Percentiles rank a stretch among this genome's conserved stretches.
Conservation (phyloP, 1,140 invertebrate genomes). For the Ceratina calcarata region DNA sequence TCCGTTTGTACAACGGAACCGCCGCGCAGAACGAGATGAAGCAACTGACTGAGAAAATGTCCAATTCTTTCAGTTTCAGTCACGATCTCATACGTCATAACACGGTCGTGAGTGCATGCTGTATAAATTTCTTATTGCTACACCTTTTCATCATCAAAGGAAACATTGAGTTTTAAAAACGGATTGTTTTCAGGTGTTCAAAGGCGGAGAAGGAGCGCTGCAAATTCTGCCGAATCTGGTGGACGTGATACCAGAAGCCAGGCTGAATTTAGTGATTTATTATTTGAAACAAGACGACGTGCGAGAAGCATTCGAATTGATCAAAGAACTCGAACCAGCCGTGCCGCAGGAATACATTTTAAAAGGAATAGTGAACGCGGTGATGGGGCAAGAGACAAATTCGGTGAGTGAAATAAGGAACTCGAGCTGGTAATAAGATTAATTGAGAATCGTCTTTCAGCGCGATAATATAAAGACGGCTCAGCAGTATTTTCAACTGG, state of each 20-base stretch:
- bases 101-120: slow-evolving; percentile 84
- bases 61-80: slow-evolving; percentile 91
- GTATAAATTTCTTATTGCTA: neutral
- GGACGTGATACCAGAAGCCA: slow-evolving; percentile 97
- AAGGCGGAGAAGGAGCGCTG: slow-evolving; percentile 95
- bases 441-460: slow-evolving; percentile 80
- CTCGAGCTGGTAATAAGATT: neutral
- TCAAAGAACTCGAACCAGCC: slow-evolving; percentile 95
- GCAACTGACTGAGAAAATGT: slow-evolving; percentile 88
- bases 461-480: slow-evolving; percentile 96
- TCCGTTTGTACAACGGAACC: slow-evolving; percentile 95
- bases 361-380: slow-evolving; percentile 97
- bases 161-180: too few species aligned
- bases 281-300: slow-evolving; percentile 95
- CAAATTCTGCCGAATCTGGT: slow-evolving; percentile 94
- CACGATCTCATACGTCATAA: slow-evolving; percentile 97
- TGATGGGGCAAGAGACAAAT: slow-evolving; percentile 94
- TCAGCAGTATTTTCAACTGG: slow-evolving; percentile 97
- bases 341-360: slow-evolving; percentile 98
- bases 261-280: slow-evolving; percentile 97
- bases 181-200: slow-evolving; percentile 85
- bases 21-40: slow-evolving; percentile 94
- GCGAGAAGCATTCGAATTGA: slow-evolving; percentile 92
- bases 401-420: slow-evolving; percentile 84
- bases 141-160: too few species aligned